Percentiles rank a stretch among this genome's conserved stretches.
phyloP scores from a whole-genome alignment of 2,888 invertebrate genomes.

The Cremastinae sp. region DNA sequence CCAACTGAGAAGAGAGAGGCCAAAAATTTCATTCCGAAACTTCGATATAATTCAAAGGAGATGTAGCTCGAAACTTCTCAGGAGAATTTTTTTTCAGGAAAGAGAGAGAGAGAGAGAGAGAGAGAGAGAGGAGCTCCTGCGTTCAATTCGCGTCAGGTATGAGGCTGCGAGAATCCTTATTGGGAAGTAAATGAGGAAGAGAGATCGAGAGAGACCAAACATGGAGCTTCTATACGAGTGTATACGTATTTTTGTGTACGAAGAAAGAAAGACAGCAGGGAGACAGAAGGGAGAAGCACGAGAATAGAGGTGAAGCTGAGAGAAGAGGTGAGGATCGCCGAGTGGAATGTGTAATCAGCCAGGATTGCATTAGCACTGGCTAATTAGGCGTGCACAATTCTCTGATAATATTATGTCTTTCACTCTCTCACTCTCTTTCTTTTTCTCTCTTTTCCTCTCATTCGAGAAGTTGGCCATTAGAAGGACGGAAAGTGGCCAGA shows the following conservation, averaged over 20 bases:
- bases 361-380: slow-evolving; percentile 78
- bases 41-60: background rate
- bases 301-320: slow-evolving; percentile 44
- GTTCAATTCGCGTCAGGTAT: slow-evolving; percentile 19
- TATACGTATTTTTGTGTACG: slow-evolving; percentile 21
- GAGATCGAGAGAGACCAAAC: slow-evolving; percentile 21
- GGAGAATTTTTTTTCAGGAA: background rate
- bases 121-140: background rate
- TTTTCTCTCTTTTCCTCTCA: slow-evolving; percentile 54
- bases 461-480: slow-evolving; percentile 32
- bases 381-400: slow-evolving; percentile 80
- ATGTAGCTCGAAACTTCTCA: background rate
- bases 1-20: too few species aligned
- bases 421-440: slow-evolving; percentile 45
- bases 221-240: slow-evolving; percentile 15
- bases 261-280: background rate
- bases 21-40: too few species aligned
- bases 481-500: slow-evolving; percentile 35
- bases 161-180: slow-evolving; percentile 1
- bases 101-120: too few species aligned
- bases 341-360: slow-evolving; percentile 79
- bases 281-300: slow-evolving; percentile 4
- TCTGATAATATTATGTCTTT: slow-evolving; percentile 78
- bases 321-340: slow-evolving; percentile 69
- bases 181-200: slow-evolving; percentile 35